Evolutionary conservation across 2,888 invertebrate species (phyloP).

Genomic region (Tinea semifulvella): DNA sequence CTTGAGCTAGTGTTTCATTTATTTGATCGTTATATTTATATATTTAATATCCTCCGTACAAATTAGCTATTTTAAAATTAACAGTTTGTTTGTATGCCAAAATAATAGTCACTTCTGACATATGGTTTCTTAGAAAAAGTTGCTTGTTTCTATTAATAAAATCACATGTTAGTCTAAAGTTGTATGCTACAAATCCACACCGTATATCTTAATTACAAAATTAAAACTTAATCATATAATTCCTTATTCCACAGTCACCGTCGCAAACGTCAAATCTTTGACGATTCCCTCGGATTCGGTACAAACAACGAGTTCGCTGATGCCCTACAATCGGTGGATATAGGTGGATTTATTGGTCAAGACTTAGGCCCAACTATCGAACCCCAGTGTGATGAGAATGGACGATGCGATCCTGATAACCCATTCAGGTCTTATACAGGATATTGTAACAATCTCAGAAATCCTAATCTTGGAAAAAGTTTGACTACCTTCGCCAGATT

Average conservation of each 20-base stretch:
- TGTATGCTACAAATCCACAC: neutral
- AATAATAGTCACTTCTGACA: too few relatives aligned
- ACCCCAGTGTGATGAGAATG: slow-evolving; percentile 75
- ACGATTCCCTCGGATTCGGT: slow-evolving; percentile 54
- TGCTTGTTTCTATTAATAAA: too few relatives aligned
- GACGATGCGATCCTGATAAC: slow-evolving; percentile 75
- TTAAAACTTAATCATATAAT: neutral
- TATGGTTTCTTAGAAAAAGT: too few relatives aligned
- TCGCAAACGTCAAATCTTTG: slow-evolving; percentile 79
- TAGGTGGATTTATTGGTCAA: slow-evolving; percentile 73
- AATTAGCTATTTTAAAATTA: too few relatives aligned
- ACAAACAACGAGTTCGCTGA: slow-evolving; percentile 75
- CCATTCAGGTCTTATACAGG: slow-evolving; percentile 82
- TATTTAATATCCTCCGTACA: too few relatives aligned
- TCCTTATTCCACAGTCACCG: slow-evolving; percentile 45
- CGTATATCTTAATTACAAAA: neutral
- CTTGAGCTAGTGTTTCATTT: too few relatives aligned
- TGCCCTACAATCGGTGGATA: slow-evolving; percentile 80
- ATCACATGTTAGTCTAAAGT: too few relatives aligned
- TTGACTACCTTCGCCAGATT: slow-evolving; percentile 86
- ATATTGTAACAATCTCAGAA: slow-evolving; percentile 87
- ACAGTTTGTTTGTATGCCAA: too few relatives aligned
- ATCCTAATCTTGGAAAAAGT: slow-evolving; percentile 84
- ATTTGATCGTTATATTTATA: too few relatives aligned
- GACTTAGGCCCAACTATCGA: slow-evolving; percentile 70